phyloP scores from a whole-genome alignment of 1,140 invertebrate species.

The Neodiprion lecontei region DNA sequence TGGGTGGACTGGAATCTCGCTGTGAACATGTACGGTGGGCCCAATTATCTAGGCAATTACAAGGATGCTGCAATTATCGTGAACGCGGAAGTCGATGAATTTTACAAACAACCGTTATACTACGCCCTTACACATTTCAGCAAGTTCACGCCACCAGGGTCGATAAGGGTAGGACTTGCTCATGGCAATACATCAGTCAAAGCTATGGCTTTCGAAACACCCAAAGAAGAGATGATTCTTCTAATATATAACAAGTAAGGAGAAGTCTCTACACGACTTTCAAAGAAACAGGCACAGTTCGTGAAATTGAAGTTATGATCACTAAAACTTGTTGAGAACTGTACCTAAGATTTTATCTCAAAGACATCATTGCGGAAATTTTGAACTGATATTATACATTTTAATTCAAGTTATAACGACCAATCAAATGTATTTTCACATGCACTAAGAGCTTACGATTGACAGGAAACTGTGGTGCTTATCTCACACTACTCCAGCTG shows the following conservation, averaged over 20 bases:
- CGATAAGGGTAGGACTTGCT: conserved; percentile 46
- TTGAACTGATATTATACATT: background rate
- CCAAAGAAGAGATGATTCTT: conserved; percentile 59
- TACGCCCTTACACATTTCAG: conserved; percentile 75
- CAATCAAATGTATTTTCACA: too few relatives aligned
- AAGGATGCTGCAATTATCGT: conserved; percentile 76
- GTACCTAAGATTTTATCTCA: background rate
- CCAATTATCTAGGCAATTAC: conserved; percentile 72
- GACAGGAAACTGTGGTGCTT: background rate
- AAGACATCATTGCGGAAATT: background rate
- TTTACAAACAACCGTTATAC: conserved; percentile 78
- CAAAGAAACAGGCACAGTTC: too few relatives aligned
- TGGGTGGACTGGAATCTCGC: conserved; percentile 83
- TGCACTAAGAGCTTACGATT: background rate
- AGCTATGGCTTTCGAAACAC: conserved; percentile 58
- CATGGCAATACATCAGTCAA: conserved; percentile 34
- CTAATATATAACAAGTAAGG: conserved; percentile 63
- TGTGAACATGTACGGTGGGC: conserved; percentile 70
- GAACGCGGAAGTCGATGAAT: conserved; percentile 63
- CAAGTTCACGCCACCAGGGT: conserved; percentile 65
- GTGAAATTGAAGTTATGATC: background rate
- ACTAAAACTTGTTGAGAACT: background rate
- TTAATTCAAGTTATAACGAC: background rate
- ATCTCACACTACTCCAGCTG: background rate
- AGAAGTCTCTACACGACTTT: too few relatives aligned